Evolutionary conservation across 2,888 invertebrate species (phyloP).

Genomic region (Hyles lineata): DNA sequence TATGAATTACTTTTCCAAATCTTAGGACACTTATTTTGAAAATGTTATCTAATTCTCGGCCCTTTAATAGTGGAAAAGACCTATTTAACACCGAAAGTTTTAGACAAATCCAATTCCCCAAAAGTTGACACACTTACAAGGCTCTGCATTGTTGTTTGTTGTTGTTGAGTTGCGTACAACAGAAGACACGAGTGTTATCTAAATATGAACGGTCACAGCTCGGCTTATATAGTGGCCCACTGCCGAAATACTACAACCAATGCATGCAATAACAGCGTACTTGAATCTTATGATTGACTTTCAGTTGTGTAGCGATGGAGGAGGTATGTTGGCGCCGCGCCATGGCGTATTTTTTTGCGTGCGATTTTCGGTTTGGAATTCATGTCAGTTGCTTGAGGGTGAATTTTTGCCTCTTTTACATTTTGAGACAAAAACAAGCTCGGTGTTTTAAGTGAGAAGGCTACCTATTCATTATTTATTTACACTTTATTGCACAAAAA

Average conservation of each 20-base stretch:
- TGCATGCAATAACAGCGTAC: constrained; percentile 57
- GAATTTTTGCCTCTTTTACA: too few relatives aligned
- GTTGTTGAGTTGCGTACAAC: constrained; percentile 50
- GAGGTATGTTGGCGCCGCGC: constrained; percentile 41
- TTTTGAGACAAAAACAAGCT: too few relatives aligned
- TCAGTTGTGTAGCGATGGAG: constrained; percentile 43
- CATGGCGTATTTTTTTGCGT: not conserved
- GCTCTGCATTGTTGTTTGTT: constrained; percentile 69
- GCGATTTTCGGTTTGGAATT: not conserved
- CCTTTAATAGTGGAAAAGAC: too few relatives aligned
- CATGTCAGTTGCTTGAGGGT: too few relatives aligned
- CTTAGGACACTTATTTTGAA: not conserved
- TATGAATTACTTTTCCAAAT: not conserved
- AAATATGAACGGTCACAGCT: constrained; percentile 52
- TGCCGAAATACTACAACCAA: constrained; percentile 69
- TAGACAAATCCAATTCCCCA: not conserved
- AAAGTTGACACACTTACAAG: constrained; percentile 64
- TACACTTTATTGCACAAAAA: too few relatives aligned
- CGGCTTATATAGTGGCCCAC: constrained; percentile 65
- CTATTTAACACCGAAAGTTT: too few relatives aligned
- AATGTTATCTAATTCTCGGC: not conserved
- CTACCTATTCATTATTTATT: too few relatives aligned
- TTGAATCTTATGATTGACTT: constrained; percentile 56
- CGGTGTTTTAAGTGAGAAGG: too few relatives aligned
- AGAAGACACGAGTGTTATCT: constrained; percentile 64